Conservation (phyloP, 1,140 invertebrate genomes). For the Pseudomyrmex concolor region DNA sequence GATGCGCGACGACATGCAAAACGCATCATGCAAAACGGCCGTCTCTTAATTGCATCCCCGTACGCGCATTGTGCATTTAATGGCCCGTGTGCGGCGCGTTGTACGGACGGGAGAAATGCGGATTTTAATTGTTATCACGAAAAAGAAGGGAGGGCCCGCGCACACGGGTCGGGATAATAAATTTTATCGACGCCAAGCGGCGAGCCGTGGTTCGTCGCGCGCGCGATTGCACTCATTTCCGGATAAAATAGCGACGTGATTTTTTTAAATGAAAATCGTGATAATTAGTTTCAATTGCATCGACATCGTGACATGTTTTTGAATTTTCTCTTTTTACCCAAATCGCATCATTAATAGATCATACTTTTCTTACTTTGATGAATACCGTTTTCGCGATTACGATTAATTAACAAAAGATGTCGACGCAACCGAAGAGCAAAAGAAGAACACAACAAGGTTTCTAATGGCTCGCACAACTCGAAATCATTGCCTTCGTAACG, state of each 20-base stretch:
- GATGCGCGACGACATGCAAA: constrained; percentile 82
- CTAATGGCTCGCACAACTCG: constrained; percentile 29
- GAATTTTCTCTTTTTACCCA: background rate
- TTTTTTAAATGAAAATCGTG: constrained; percentile 1
- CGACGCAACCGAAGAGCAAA: constrained; percentile 9
- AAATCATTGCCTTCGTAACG: constrained; percentile 82
- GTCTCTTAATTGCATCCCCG: constrained; percentile 80
- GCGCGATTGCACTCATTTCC: constrained; percentile 43
- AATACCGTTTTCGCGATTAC: constrained; percentile 2
- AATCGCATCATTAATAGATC: background rate
- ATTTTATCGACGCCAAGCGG: constrained; percentile 56
- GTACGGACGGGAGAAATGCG: constrained; percentile 40
- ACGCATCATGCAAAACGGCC: constrained; percentile 77
- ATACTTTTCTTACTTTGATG: background rate
- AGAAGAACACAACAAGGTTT: constrained; percentile 37
- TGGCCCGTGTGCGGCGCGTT: constrained; percentile 66
- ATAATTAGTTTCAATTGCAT: background rate
- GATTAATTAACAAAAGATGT: constrained; percentile 3
- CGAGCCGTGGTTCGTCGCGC: constrained; percentile 57
- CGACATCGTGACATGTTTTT: background rate
- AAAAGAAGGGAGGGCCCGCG: background rate
- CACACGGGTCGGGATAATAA: constrained; percentile 56
- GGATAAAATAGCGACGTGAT: constrained; percentile 27
- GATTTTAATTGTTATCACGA: constrained; percentile 72
- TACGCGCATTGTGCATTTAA: constrained; percentile 77